Base-by-base conservation (phyloP, 64 coral and sea anemone species). In the Montipora foliosa region DNA sequence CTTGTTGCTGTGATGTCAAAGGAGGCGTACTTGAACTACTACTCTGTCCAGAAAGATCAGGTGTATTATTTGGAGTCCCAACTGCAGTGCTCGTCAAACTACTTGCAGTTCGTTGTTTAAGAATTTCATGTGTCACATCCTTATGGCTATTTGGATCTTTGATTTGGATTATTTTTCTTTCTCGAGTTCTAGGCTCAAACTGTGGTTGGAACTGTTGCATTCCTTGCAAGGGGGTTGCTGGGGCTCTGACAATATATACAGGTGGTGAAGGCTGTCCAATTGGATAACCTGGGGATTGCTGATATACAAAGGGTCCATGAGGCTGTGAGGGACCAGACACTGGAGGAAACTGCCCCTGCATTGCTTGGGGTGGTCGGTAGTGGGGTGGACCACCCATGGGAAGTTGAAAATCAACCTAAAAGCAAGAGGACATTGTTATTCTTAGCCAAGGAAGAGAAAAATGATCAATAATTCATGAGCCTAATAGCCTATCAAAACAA, bases 141-240 rank as follows among this genome's bases (percentile, higher is more conserved):
- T 88, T 97, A 80, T 97, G 94, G 68, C 94, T 93, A 79, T 91
- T 91, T 46, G 95, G 92, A 91, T 97, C 95, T 67, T 22, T 97
- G 52, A 94, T 97, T 49, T 79, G 48, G 48, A 94, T 94, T 11
- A 97, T 55, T 81, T 94, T 97, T 46, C 13, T 79, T 81, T 94
- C 81, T 49, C 92, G 88, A 67, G 82, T 15, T 50, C 88, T 79
- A 7, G 66, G 86, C 71, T 94, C 93, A 84, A 72, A 29, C 49
- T 46, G 80, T 15, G 9, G 17, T 22, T 50, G 71, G 15, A 79
- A 84, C 57, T 79, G 77, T 66, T 60, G 83, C 16, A 79, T 37
- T 21, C 80, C 5, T 10, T 67, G 6, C 11, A 83, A 76, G 57
- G 92, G 92, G 0, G 45, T 7, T 22, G 81, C 2, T 5, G 67